A percentile compares a stretch with the other conserved stretches of the same genome.
phyloP scores from a whole-genome alignment of 2,888 invertebrate genomes.

The Lasioglossum malachurum region DNA sequence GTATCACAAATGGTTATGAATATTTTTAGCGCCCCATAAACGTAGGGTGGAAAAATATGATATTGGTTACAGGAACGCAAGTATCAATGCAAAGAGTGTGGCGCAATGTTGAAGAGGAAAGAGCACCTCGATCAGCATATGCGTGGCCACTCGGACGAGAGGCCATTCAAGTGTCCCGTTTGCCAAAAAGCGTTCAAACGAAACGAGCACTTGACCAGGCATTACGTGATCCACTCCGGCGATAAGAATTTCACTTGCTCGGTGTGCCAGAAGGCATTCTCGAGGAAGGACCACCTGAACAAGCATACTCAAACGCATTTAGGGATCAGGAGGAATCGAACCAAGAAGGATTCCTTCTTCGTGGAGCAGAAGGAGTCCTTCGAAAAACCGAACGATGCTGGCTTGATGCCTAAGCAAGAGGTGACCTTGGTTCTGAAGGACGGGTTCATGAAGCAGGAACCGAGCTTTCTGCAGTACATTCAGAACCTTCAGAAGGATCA shows the following conservation, averaged over 20 bases:
- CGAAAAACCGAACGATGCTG: constrained; percentile 69
- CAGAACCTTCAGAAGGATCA: constrained; percentile 82
- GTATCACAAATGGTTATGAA: background rate
- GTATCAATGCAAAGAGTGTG: constrained; percentile 86
- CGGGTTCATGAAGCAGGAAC: constrained; percentile 77
- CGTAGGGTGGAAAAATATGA: background rate
- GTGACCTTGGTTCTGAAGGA: constrained; percentile 77
- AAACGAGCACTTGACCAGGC: constrained; percentile 86
- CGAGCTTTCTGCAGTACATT: constrained; percentile 76
- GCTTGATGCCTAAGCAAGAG: constrained; percentile 75
- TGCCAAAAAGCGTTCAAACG: constrained; percentile 85
- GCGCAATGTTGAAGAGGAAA: constrained; percentile 86
- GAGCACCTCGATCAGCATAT: constrained; percentile 86
- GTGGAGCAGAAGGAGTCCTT: constrained; percentile 73
- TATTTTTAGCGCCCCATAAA: background rate
- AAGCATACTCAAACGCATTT: constrained; percentile 86
- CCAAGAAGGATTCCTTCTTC: constrained; percentile 77
- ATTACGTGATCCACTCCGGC: constrained; percentile 86
- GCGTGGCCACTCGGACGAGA: constrained; percentile 85
- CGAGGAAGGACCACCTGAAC: constrained; percentile 86
- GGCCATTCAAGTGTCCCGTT: constrained; percentile 84
- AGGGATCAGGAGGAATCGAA: constrained; percentile 78
- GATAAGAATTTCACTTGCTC: constrained; percentile 85
- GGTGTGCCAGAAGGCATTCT: constrained; percentile 86
- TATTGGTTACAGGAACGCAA: constrained; percentile 82